A percentile compares a stretch with the other conserved stretches of the same genome.
Conservation (phyloP, 2,888 invertebrate genomes). For the Aspidiotus destructor region DNA sequence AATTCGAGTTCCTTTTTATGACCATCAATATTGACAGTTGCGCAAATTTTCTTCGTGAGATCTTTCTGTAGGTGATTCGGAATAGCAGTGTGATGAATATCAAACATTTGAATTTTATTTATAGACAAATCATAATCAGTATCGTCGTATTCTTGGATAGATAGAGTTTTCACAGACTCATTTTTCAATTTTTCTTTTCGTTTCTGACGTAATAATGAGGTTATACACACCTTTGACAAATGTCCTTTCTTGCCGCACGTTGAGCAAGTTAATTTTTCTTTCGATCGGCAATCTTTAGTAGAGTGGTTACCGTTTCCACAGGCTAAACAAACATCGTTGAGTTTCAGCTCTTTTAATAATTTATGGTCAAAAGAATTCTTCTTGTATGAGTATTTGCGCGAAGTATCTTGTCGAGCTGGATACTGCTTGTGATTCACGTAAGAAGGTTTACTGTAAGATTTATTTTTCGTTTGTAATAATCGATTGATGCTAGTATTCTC, state of each 20-base stretch:
- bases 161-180: not conserved
- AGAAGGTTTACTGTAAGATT: too few species aligned
- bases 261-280: not conserved
- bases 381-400: too few species aligned
- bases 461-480: too few species aligned
- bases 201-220: not conserved
- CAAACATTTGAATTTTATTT: too few species aligned
- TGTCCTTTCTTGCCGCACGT: not conserved
- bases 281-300: not conserved
- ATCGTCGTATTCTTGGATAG: not conserved
- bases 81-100: too few species aligned
- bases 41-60: not conserved
- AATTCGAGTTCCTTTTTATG: not conserved
- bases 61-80: too few species aligned
- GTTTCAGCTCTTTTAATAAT: not conserved
- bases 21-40: not conserved
- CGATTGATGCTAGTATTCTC: too few species aligned
- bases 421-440: too few species aligned
- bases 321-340: not conserved
- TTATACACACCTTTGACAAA: slow-evolving; percentile 7
- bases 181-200: not conserved
- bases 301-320: not conserved
- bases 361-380: not conserved
- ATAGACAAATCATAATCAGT: not conserved
- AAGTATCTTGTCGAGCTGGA: not conserved